These are phyloP conservation scores for Zoanthus sociatus DNA, from an alignment of 92 coral and sea anemone genomes.

Conservation along the genomic window DNA sequence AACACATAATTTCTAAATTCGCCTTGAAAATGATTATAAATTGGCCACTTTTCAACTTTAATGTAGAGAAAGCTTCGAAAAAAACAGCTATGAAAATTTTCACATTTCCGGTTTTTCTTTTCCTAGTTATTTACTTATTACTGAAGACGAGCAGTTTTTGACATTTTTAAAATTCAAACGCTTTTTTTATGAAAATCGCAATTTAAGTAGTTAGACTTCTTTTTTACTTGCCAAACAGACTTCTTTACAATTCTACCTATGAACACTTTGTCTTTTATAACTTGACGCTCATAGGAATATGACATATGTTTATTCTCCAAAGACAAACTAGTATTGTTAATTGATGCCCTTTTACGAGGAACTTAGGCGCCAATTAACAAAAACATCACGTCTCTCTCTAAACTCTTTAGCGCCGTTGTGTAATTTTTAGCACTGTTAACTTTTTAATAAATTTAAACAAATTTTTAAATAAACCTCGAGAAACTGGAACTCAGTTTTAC, in stretches of 20 bases:
- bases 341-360: not conserved
- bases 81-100: not conserved
- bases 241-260: not conserved
- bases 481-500: no score
- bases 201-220: no score
- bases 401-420: not conserved
- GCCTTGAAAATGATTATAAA: not conserved
- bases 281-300: not conserved
- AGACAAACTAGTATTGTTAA: not conserved
- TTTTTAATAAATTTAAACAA: no score
- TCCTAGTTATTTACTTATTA: not conserved
- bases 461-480: no score
- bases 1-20: not conserved
- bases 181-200: no score
- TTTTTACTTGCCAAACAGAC: not conserved
- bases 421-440: no score
- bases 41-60: not conserved
- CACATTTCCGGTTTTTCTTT: not conserved
- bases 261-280: not conserved
- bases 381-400: not conserved
- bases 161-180: not conserved
- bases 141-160: not conserved
- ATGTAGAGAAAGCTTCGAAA: not conserved
- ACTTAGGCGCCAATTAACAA: not conserved
- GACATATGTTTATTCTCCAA: conserved; percentile 1